Base-by-base conservation (phyloP, 2,888 invertebrate species). In the Chymomyza amoena region DNA sequence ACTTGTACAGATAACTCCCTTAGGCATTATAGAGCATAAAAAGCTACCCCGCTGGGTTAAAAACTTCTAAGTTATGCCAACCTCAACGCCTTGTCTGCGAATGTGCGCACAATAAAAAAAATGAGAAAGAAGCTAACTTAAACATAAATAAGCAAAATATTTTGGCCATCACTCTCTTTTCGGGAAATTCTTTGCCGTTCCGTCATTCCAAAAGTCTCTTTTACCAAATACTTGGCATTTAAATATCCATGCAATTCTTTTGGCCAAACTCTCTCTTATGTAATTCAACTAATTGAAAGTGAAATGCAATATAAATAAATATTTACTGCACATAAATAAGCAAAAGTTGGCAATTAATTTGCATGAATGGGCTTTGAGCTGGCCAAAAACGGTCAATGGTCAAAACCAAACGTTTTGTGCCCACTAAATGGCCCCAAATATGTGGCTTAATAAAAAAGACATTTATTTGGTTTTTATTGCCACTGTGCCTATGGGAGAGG, bases 321-420 rank as follows among this genome's bases (percentile, higher is more conserved):
- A 64, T 32, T 32, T 9, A 6, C 32, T 7, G 9, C 15, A 39
- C 25, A 13, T 54, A 6, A 13, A 39, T 64, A 25, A 64, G 50
- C 57, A 20, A 39, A 39, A 52, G 52, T 71, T 66, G 72, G 71
- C 72, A 76, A 45, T 70, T 61, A 65, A 77, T 79, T 81, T 79
- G 74, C 84, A 84, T 87, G 71, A 63, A 20, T 52, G 65, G 63
- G 72, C 73, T 78, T 80, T 81, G 81, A 73, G 66, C 79, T 69
- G 64, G 68, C 63, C 81, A 70, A 73, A 79, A 79, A 77, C 68
- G 79, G 70, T 75, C 79, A 77, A 75, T 54, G 7, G 72, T 70
- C 61, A 52, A n/a, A 65, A 68, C 85, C 84, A 88, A 88, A 84
- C 84, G 32, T 32, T 32, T 32, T 86, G 86, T 72, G 79, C 81